phyloP scores from a whole-genome alignment of 2,113 vertebrate species.

The Hemicordylus capensis region DNA sequence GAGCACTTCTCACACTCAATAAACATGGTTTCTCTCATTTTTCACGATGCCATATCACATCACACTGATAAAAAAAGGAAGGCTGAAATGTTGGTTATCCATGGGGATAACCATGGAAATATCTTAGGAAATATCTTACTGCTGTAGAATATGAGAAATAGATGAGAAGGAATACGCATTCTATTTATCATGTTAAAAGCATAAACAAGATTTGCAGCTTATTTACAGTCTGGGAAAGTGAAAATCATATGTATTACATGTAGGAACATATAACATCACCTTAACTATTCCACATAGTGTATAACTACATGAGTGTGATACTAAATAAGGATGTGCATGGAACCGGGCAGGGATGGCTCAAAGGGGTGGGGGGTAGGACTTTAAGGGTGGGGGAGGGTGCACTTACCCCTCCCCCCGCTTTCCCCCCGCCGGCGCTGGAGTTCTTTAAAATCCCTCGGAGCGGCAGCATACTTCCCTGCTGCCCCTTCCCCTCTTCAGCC shows the following conservation, averaged over 20 bases:
- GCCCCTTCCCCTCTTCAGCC: no score
- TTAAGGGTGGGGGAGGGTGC: no score
- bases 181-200: background rate
- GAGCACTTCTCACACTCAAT: background rate
- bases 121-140: background rate
- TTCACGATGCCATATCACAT: conserved; percentile 13
- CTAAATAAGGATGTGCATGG: no score
- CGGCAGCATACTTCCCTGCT: no score
- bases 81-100: background rate
- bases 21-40: conserved; percentile 15
- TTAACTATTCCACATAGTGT: background rate
- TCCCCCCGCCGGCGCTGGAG: no score
- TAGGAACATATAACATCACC: background rate
- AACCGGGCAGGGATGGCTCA: no score
- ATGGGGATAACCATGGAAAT: background rate
- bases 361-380: no score
- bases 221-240: conserved; percentile 5
- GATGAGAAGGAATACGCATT: background rate
- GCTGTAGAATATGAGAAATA: background rate
- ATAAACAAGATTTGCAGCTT: background rate
- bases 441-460: no score
- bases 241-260: background rate
- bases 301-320: no score
- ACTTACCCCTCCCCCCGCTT: no score
- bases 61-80: background rate